These are phyloP conservation scores for Chironomus riparius DNA, from an alignment of 2,888 invertebrate species.

Conservation along the genomic window DNA sequence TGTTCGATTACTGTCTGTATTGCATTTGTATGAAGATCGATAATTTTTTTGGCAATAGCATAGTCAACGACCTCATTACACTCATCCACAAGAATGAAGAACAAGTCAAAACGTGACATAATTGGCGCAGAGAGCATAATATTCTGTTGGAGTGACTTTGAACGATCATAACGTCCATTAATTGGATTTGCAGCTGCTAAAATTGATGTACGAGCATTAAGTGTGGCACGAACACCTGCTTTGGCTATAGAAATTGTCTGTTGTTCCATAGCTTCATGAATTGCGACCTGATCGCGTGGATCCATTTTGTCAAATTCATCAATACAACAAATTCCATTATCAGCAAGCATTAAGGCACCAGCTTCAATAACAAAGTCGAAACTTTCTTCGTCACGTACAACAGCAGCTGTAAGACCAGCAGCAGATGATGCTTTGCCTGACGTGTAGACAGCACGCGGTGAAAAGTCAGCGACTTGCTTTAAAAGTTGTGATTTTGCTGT, in stretches of 20 bases:
- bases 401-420: constrained; percentile 97
- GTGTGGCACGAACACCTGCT: constrained; percentile 92
- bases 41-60: constrained; percentile 91
- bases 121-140: constrained; percentile 89
- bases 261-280: constrained; percentile 99
- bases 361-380: constrained; percentile 99
- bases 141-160: constrained; percentile 90
- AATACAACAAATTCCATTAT: constrained; percentile 97
- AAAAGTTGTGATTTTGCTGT: constrained; percentile 97
- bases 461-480: constrained; percentile 89
- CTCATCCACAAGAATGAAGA: constrained; percentile 97
- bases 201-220: constrained; percentile 96
- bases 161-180: constrained; percentile 91
- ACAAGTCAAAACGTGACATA: constrained; percentile 98
- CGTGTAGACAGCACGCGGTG: constrained; percentile 94
- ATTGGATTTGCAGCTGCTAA: constrained; percentile 97
- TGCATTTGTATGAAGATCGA: constrained; percentile 84
- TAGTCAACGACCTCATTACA: constrained; percentile 92
- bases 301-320: constrained; percentile 99
- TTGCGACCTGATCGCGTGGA: constrained; percentile 91
- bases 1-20: constrained; percentile 65
- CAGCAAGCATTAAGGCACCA: constrained; percentile 98
- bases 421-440: constrained; percentile 97
- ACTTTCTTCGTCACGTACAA: constrained; percentile 93
- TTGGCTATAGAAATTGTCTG: constrained; percentile 98